Evolutionary conservation across 1,140 invertebrate genomes (phyloP).

Genomic region (Bombus haemorrhoidalis): DNA sequence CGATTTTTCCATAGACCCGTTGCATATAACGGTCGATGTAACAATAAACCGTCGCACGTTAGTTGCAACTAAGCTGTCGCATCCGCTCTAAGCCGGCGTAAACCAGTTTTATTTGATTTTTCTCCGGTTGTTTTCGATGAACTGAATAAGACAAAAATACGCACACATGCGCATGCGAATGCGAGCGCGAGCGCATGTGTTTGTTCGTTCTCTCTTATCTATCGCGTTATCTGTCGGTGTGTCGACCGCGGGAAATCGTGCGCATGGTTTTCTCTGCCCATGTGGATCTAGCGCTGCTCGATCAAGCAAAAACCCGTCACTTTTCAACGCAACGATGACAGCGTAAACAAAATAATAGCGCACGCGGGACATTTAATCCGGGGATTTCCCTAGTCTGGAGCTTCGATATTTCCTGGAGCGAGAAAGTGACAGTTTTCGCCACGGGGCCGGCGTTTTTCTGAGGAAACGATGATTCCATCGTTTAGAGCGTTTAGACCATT

Average conservation of each 20-base stretch:
- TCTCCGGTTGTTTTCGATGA: slow-evolving; percentile 41
- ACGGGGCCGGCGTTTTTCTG: neutral
- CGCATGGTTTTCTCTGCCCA: neutral
- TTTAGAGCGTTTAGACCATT: neutral
- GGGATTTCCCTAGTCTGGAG: neutral
- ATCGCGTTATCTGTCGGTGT: slow-evolving; percentile 35
- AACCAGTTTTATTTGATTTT: slow-evolving; percentile 54
- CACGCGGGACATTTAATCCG: neutral
- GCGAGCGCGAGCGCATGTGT: neutral
- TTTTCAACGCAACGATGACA: neutral
- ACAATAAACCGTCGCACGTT: slow-evolving; percentile 34
- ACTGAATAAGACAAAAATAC: slow-evolving; percentile 43
- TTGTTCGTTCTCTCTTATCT: slow-evolving; percentile 22
- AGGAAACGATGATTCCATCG: neutral
- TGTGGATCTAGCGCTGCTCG: neutral
- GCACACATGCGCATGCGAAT: neutral
- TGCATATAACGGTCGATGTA: neutral
- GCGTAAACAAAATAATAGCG: neutral
- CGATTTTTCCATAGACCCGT: slow-evolving; percentile 18
- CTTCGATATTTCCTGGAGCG: neutral
- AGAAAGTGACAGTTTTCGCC: neutral
- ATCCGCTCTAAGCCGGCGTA: slow-evolving; percentile 26
- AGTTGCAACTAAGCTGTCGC: slow-evolving; percentile 24
- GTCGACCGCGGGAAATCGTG: slow-evolving; percentile 19
- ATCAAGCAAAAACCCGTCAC: neutral